These are phyloP conservation scores for Semaprochilodus insignis DNA, from an alignment of 2,797 vertebrate genomes.

Conservation along the genomic window DNA sequence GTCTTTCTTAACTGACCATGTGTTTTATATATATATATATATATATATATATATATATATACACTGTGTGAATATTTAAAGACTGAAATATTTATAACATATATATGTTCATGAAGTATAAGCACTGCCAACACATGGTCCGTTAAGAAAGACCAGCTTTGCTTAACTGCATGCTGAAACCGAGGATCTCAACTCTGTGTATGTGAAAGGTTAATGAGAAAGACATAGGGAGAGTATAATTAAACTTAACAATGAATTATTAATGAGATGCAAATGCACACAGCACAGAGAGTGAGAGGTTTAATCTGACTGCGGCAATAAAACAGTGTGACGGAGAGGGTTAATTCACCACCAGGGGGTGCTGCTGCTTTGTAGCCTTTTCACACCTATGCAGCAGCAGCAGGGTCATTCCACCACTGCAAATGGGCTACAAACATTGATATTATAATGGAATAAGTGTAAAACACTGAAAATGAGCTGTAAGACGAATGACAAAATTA, in stretches of 20 bases:
- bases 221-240: constrained; percentile 15
- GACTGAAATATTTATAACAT: too few relatives aligned
- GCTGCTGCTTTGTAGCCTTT: constrained; percentile 53
- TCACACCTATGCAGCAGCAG: neutral
- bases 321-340: neutral
- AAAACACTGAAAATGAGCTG: too few relatives aligned
- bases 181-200: too few relatives aligned
- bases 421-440: too few relatives aligned
- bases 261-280: constrained; percentile 52
- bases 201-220: constrained; percentile 46
- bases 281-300: neutral
- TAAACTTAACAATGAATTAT: constrained; percentile 49
- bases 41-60: too few relatives aligned
- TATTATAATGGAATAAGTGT: too few relatives aligned
- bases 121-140: neutral
- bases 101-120: neutral
- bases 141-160: neutral
- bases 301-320: constrained; percentile 9
- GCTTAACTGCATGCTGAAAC: neutral
- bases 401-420: too few relatives aligned
- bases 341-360: constrained; percentile 67
- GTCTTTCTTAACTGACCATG: too few relatives aligned
- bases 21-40: too few relatives aligned
- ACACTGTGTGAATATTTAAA: too few relatives aligned
- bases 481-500: too few relatives aligned